Conservation (phyloP, 2,888 invertebrate genomes). For the Apodemia hepburni region DNA sequence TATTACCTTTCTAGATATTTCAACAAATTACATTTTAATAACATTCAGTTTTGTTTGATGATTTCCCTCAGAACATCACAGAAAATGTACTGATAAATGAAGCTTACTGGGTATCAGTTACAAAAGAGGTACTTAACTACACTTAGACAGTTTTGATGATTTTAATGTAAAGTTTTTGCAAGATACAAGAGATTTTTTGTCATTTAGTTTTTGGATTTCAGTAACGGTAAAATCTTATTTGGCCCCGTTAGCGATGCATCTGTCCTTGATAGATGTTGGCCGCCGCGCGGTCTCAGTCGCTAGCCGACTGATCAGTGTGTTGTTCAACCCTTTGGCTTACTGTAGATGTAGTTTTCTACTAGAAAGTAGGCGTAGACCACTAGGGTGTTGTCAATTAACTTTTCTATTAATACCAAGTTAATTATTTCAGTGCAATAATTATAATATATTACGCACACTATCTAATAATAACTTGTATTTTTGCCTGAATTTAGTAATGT, state of each 20-base stretch:
- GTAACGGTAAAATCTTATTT: conserved; percentile 79
- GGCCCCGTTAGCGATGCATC: conserved; percentile 81
- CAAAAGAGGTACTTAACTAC: conserved; percentile 92
- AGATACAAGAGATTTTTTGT: conserved; percentile 77
- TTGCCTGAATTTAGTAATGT: conserved; percentile 74
- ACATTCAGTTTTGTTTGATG: conserved; percentile 75
- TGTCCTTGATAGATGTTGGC: conserved; percentile 75
- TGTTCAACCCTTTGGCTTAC: conserved; percentile 77
- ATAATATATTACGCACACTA: conserved; percentile 72
- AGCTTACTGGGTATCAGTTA: conserved; percentile 95
- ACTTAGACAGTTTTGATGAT: conserved; percentile 82
- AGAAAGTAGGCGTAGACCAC: conserved; percentile 77
- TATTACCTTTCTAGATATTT: conserved; percentile 17
- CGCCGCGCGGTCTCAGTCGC: conserved; percentile 45
- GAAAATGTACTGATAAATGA: conserved; percentile 97
- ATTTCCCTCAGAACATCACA: conserved; percentile 95
- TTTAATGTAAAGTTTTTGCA: conserved; percentile 79
- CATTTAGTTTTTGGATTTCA: conserved; percentile 80
- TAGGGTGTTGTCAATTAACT: conserved; percentile 76
- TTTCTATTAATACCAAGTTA: conserved; percentile 70
- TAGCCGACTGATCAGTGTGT: conserved; percentile 54
- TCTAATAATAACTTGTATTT: conserved; percentile 62
- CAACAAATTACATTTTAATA: conserved; percentile 61
- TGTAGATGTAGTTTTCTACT: conserved; percentile 76
- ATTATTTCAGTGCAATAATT: conserved; percentile 71